Base-by-base conservation (phyloP, 2,113 vertebrate genomes). In the Rhegmatorhina hoffmannsi region DNA sequence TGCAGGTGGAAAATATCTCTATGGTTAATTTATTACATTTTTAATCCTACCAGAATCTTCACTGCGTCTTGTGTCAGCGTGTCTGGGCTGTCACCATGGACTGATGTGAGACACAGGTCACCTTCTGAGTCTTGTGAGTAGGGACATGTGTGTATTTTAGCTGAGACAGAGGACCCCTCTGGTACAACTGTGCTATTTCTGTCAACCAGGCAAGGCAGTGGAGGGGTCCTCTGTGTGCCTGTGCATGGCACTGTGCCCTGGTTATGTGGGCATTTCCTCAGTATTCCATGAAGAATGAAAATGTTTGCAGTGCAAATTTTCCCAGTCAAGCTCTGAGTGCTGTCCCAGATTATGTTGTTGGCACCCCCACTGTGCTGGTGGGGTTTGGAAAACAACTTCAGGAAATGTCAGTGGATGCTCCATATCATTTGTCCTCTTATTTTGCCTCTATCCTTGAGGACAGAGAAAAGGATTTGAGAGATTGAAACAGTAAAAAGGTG, bases 251-350 rank as follows among this genome's bases (percentile, higher is more conserved):
- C 19, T 10, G 11, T 18, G 5, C 11, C 52, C 83, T 50, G 13
- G 11, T 28, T 79, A 0, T 1, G 0, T 33, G 14, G 16, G 20
- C 17, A 47, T 72, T 58, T 67, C 49, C 28, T 17, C 2, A 1
- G 17, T 23, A 10, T 76, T 88, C 13, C 49, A 34, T 13, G 44
- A 47, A 72, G 38, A 90, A 66, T 58, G 6, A 46, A 40, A 68
- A 9, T 17, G 9, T 50, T 46, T 19, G 13, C 23, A 55, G 34
- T 4, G 44, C 3, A 14, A 24, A 50, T 84, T 46, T 72, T 68
- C 34, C 40, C 33, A 52, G 31, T 9, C 26, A 79, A 11, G 66
- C 28, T 73, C 33, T 50, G 40, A 43, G 50, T 0, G 1, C 15
- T 20, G 11, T 79, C 26, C 15, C 7, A n/a, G 11, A 40, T 63